These are phyloP conservation scores for Reinhardtius hippoglossoides DNA, from an alignment of 2,113 vertebrate species.

Conservation along the genomic window DNA sequence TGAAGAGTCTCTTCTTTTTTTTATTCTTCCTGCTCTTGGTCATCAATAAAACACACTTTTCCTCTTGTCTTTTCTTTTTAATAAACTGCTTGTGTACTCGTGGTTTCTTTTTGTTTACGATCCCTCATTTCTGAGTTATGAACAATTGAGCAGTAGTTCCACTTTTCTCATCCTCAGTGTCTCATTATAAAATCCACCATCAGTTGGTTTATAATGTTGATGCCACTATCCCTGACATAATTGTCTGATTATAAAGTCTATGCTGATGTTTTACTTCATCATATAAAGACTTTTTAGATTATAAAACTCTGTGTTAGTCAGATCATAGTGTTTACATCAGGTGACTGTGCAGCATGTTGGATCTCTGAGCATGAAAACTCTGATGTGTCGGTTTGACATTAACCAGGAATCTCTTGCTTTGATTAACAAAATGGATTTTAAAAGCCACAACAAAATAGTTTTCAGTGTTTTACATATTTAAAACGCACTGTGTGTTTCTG, in stretches of 20 bases:
- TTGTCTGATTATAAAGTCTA: background rate
- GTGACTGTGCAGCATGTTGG: slow-evolving; percentile 5
- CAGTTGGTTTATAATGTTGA: background rate
- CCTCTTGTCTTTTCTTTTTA: slow-evolving; percentile 19
- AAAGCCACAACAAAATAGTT: background rate
- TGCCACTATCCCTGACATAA: background rate
- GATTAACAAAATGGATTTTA: background rate
- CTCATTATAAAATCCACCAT: background rate
- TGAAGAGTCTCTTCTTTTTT: slow-evolving; percentile 30
- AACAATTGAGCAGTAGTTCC: too few species aligned
- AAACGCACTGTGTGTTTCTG: slow-evolving; percentile 8
- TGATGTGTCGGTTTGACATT: background rate
- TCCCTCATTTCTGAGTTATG: too few species aligned
- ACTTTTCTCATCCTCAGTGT: background rate
- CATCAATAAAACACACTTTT: slow-evolving; percentile 32
- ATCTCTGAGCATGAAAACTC: background rate
- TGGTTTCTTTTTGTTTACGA: background rate
- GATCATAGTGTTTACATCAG: too few species aligned
- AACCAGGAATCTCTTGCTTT: background rate
- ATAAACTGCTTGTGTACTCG: slow-evolving; percentile 23
- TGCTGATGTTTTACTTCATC: background rate
- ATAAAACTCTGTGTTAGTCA: too few species aligned
- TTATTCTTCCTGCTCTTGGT: slow-evolving; percentile 9
- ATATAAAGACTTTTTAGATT: background rate
- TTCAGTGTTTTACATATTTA: too few species aligned